phyloP scores from a whole-genome alignment of 2,797 vertebrate genomes.

The Notolabrus celidotus region DNA sequence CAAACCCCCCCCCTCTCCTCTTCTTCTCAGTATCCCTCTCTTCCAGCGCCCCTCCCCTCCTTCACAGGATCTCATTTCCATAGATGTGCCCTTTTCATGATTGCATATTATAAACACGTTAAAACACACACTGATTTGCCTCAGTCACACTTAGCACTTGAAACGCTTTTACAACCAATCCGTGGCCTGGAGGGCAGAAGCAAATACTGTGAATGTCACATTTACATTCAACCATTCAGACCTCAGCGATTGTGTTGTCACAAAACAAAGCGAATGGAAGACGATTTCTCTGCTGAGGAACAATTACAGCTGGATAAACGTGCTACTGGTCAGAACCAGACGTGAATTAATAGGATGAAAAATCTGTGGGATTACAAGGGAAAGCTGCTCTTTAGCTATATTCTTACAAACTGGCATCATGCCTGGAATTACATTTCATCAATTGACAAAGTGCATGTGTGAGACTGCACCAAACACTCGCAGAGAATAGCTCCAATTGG shows the following conservation, averaged over 20 bases:
- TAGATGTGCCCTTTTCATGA: constrained; percentile 78
- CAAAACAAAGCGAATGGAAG: constrained; percentile 49
- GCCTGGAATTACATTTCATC: constrained; percentile 32
- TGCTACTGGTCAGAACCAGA: constrained; percentile 4
- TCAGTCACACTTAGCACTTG: constrained; percentile 71
- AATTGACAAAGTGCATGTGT: constrained; percentile 37
- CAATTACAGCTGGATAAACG: constrained; percentile 32
- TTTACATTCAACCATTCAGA: constrained; percentile 66
- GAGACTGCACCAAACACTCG: constrained; percentile 41
- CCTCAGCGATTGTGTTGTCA: constrained; percentile 50
- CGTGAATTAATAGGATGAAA: constrained; percentile 21
- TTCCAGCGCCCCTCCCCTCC: constrained; percentile 44
- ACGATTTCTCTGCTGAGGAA: constrained; percentile 32
- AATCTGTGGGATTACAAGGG: constrained; percentile 28
- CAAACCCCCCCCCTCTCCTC: too few relatives aligned
- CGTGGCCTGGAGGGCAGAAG: constrained; percentile 61
- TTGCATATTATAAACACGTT: constrained; percentile 76
- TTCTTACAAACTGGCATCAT: constrained; percentile 29
- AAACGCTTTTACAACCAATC: constrained; percentile 60
- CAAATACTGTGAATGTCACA: constrained; percentile 72
- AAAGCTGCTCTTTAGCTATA: constrained; percentile 26
- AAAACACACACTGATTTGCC: constrained; percentile 75
- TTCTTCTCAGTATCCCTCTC: constrained; percentile 33
- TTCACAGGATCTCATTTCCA: constrained; percentile 67
- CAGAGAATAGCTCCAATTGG: constrained; percentile 37